Percentiles rank a stretch among this genome's conserved stretches.
Evolutionary conservation across 2,113 vertebrate species (phyloP).

Genomic region (Serilophus lunatus): DNA sequence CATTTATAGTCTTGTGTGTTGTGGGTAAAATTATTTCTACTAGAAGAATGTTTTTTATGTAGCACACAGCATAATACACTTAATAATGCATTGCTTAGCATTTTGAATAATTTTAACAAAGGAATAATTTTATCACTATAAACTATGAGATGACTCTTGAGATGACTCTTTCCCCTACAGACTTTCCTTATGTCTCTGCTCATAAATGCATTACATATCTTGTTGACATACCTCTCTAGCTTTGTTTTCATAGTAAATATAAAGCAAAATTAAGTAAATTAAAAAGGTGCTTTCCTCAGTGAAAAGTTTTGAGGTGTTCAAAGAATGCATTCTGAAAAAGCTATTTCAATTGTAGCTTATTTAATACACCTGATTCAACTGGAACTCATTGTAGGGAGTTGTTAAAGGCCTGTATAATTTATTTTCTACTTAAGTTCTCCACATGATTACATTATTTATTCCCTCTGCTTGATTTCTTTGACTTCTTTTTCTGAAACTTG

Average conservation of each 20-base stretch:
- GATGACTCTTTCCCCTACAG: neutral
- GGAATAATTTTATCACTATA: conserved; percentile 46
- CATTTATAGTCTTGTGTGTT: conserved; percentile 57
- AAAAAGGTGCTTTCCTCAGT: neutral
- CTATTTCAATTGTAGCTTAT: neutral
- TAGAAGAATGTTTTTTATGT: conserved; percentile 32
- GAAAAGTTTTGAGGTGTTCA: neutral
- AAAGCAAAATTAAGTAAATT: neutral
- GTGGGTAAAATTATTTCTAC: conserved; percentile 16
- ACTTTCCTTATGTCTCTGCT: conserved; percentile 6
- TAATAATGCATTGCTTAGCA: conserved; percentile 58
- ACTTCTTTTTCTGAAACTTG: neutral
- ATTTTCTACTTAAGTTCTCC: neutral
- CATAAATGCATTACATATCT: neutral
- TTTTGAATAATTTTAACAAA: conserved; percentile 69
- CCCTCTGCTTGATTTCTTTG: neutral
- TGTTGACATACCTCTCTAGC: neutral
- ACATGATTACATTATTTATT: neutral
- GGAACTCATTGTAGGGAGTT: neutral
- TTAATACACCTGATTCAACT: neutral
- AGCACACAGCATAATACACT: conserved; percentile 45
- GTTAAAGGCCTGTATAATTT: neutral
- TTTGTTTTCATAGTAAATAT: neutral
- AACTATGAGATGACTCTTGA: too few species aligned
- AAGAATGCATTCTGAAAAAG: neutral